Evolutionary conservation across 2,113 vertebrate species (phyloP).

Genomic region (Carlito syrichta): DNA sequence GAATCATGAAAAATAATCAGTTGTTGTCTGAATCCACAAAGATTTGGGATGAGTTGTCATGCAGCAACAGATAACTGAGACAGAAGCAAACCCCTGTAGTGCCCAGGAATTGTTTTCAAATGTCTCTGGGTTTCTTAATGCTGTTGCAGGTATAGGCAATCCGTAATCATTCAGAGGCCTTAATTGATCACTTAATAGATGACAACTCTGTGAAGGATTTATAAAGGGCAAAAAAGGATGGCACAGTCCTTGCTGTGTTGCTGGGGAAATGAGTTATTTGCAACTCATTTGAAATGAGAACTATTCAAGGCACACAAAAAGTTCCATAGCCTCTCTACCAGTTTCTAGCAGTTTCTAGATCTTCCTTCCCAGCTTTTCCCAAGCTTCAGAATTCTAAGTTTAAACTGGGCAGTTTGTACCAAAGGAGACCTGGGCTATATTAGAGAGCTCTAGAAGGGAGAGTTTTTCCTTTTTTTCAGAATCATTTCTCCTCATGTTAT

Average conservation of each 20-base stretch:
- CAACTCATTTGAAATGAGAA: not conserved
- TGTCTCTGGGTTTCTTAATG: not conserved
- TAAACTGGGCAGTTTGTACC: constrained; percentile 6
- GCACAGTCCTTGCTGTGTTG: not conserved
- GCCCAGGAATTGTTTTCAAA: not conserved
- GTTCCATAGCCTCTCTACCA: not conserved
- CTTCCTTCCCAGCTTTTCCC: not conserved
- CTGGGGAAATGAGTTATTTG: not conserved
- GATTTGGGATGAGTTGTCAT: constrained; percentile 5
- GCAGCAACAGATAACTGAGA: not conserved
- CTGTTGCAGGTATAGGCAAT: not conserved
- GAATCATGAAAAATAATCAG: constrained; percentile 1
- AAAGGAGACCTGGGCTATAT: not conserved
- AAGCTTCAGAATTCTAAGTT: not conserved
- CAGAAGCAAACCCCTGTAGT: not conserved
- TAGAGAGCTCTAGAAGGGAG: not conserved
- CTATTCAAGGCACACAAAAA: not conserved
- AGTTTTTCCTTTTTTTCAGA: not conserved
- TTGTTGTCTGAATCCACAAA: constrained; percentile 18
- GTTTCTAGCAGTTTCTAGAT: constrained; percentile 41
- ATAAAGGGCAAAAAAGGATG: not conserved
- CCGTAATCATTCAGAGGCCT: not conserved
- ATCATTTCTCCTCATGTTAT: not conserved
- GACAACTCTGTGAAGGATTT: not conserved
- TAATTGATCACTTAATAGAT: not conserved